phyloP scores from a whole-genome alignment of 2,888 invertebrate genomes.

The Nemapogon koenigi region DNA sequence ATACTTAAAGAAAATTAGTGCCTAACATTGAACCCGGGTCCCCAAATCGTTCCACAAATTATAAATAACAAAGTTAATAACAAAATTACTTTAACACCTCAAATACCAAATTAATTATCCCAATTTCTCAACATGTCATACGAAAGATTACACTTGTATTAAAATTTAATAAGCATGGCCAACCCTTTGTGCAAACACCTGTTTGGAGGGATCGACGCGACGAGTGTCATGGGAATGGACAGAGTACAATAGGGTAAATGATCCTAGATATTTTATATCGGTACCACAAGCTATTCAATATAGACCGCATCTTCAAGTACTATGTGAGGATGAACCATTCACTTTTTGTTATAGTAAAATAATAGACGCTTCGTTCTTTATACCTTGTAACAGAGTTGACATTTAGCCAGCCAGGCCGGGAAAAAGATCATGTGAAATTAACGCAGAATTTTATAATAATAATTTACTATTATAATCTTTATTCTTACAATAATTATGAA shows the following conservation, averaged over 20 bases:
- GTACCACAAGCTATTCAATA: no score
- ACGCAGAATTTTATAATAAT: no score
- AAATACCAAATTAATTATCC: conserved; percentile 6
- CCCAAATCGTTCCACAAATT: not conserved
- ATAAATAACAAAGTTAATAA: conserved; percentile 4
- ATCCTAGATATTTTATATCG: conserved; percentile 8
- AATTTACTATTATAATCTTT: no score
- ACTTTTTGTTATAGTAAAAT: no score
- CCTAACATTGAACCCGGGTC: not conserved
- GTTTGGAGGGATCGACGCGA: conserved; percentile 4
- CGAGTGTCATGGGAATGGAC: conserved; percentile 19
- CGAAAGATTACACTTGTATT: conserved; percentile 8
- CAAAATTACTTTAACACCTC: not conserved
- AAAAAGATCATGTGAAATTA: no score
- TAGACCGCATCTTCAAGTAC: no score
- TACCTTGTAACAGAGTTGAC: no score
- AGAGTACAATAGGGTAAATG: conserved; percentile 15
- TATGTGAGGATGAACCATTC: no score
- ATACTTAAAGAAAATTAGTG: no score
- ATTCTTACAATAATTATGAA: no score
- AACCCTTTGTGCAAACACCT: conserved; percentile 4
- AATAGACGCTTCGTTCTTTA: no score
- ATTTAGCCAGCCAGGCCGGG: no score
- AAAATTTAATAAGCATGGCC: conserved; percentile 20
- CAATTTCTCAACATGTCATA: conserved; percentile 10